Evolutionary conservation across 2,888 invertebrate genomes (phyloP).

Genomic region (Diploptera punctata): DNA sequence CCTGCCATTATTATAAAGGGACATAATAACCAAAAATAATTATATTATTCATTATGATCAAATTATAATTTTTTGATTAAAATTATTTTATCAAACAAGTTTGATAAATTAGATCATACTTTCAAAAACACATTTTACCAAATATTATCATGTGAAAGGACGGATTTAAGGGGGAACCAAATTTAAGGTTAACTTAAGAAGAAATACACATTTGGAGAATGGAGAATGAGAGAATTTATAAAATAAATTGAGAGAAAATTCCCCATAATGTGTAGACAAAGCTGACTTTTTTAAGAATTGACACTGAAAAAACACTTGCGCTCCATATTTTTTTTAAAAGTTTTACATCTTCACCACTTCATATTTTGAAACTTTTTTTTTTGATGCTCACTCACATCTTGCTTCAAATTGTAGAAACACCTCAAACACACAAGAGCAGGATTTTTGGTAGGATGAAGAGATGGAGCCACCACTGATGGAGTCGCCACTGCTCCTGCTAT

Average conservation of each 20-base stretch:
- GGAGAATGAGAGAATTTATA: background rate
- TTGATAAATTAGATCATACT: background rate
- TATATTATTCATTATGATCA: background rate
- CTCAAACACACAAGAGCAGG: slow-evolving; percentile 33
- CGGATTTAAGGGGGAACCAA: slow-evolving; percentile 29
- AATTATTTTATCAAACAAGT: background rate
- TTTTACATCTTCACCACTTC: slow-evolving; percentile 20
- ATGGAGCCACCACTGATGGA: slow-evolving; percentile 1
- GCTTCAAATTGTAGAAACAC: slow-evolving; percentile 17
- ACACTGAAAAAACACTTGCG: slow-evolving; percentile 36
- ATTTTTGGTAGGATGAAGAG: background rate
- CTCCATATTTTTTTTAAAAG: slow-evolving; percentile 26
- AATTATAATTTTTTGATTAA: slow-evolving; percentile 5
- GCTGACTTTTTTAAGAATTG: slow-evolving; percentile 30
- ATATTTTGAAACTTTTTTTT: slow-evolving; percentile 16
- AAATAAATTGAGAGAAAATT: background rate
- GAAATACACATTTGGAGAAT: background rate
- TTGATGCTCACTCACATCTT: slow-evolving; percentile 32
- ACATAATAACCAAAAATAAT: background rate
- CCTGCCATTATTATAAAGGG: slow-evolving; percentile 30
- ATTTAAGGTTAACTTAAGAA: slow-evolving; percentile 24
- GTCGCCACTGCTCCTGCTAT: slow-evolving; percentile 28
- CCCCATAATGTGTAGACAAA: slow-evolving; percentile 14
- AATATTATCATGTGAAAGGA: slow-evolving; percentile 24
- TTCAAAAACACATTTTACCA: background rate